Evolutionary conservation across 64 coral and sea anemone species (phyloP).

Genomic region (Catalaphyllia jardinei): DNA sequence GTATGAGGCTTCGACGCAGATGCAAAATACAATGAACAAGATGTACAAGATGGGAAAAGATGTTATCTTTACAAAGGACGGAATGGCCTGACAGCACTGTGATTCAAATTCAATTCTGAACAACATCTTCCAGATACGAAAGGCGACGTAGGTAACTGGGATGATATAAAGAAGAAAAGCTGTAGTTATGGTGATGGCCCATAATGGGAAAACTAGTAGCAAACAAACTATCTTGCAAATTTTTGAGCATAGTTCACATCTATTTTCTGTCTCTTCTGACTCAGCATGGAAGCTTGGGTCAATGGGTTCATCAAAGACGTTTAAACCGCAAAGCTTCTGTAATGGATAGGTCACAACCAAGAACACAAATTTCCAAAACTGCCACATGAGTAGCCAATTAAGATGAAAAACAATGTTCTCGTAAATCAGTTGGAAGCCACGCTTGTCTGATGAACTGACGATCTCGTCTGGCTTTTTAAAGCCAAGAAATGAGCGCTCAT

Average conservation of each 20-base stretch:
- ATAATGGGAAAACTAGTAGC: conserved; percentile 75
- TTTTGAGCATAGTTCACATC: conserved; percentile 25
- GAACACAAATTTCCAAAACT: conserved; percentile 95
- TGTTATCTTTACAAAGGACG: conserved; percentile 49
- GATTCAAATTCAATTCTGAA: conserved; percentile 75
- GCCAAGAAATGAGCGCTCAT: conserved; percentile 90
- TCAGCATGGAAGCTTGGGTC: background rate
- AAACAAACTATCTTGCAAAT: conserved; percentile 42
- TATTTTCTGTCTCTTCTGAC: background rate
- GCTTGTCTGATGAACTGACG: conserved; percentile 57
- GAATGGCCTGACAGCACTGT: conserved; percentile 73
- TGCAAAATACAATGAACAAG: conserved; percentile 88
- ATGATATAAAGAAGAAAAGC: conserved; percentile 81
- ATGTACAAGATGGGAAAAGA: conserved; percentile 81
- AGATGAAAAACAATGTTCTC: conserved; percentile 99
- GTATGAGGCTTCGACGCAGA: conserved; percentile 85
- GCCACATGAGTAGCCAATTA: conserved; percentile 61
- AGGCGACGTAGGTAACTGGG: conserved; percentile 94
- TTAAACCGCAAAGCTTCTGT: conserved; percentile 25
- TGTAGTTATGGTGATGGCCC: conserved; percentile 65
- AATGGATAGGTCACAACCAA: conserved; percentile 69
- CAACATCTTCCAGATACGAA: conserved; percentile 91
- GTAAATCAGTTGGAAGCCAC: conserved; percentile 93
- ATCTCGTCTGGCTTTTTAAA: conserved; percentile 86
- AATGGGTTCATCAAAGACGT: conserved; percentile 20